Base-by-base conservation (phyloP, 37 sponge, comb jelly and placozoan genomes). In the Beroe forskalii region DNA sequence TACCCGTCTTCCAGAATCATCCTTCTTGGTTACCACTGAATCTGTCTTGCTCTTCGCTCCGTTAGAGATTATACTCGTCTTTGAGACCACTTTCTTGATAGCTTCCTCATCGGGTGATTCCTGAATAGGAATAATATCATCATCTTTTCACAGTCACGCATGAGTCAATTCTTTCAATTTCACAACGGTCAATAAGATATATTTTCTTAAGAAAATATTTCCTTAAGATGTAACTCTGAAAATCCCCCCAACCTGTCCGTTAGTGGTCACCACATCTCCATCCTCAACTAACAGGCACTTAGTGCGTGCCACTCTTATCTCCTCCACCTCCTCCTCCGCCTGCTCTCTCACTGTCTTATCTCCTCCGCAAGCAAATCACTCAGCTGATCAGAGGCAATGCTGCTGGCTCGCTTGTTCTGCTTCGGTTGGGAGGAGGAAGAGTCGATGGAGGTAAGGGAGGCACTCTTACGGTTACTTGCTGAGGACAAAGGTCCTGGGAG, bases 351-450 rank as follows among this genome's bases (percentile, higher is more conserved):
- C 37, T 35, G 28, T 69, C 72, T 32, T 9, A 69, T 27, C 38
- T 69, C 72, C 72, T 69, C 72, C 72, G 72, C 72, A 36, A 69
- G 72, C 72, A 69, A 33, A 2, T 69, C 72, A 36, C 72, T 69
- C 38, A 69, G 38, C 55, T 48, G 55, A 35, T 69, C 72, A 17
- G 72, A 69, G 38, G 72, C 33, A 14, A 32, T 36, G 72, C 33
- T 69, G 72, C 72, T 69, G 38, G 38, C 72, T 36, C 37, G 37
- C 19, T 33, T 28, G 38, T 28, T 28, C 33, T 1, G 37, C 38
- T 32, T 17, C 17, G 17, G 2, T 36, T 1, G 4, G 38, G 72
- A 2, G 37, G 72, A 69, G 72, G 38, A 36, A 6, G 55, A 17
- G 28, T 35, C 30, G 48, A 80, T 38, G 17, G 86, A 80, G 55